Evolutionary conservation across 2,888 invertebrate species (phyloP).

Genomic region (Drosophila flavopinicola): DNA sequence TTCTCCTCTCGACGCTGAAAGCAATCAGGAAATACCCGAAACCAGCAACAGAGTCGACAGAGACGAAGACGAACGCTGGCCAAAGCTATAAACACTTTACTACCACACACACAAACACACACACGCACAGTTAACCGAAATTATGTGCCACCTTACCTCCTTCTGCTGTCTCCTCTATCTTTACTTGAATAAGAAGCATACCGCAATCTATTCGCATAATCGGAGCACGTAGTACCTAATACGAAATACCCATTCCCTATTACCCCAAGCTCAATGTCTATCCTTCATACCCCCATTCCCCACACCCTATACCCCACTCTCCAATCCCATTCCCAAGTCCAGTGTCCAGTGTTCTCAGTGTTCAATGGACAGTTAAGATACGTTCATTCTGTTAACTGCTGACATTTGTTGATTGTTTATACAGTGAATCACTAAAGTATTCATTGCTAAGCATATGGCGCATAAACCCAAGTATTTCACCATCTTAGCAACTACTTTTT

Average conservation of each 20-base stretch:
- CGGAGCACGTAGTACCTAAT: constrained; percentile 60
- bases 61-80: constrained; percentile 5
- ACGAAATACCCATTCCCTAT: background rate
- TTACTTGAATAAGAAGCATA: constrained; percentile 18
- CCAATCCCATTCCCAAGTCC: constrained; percentile 1
- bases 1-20: constrained; percentile 12
- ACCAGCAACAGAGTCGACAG: constrained; percentile 16
- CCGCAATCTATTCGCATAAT: constrained; percentile 56
- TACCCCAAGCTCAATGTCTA: background rate
- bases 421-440: no score
- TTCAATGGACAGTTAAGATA: background rate
- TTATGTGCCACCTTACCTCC: constrained; percentile 21
- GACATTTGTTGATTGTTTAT: no score
- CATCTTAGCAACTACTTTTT: no score
- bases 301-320: no score
- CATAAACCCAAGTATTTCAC: no score
- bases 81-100: constrained; percentile 48
- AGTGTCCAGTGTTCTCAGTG: background rate
- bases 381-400: background rate
- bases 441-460: no score
- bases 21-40: constrained; percentile 77
- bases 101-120: constrained; percentile 24
- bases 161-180: constrained; percentile 1
- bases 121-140: constrained; percentile 38
- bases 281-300: background rate